These are phyloP conservation scores for Parus major DNA, from an alignment of 2,113 vertebrate genomes.

Conservation along the genomic window DNA sequence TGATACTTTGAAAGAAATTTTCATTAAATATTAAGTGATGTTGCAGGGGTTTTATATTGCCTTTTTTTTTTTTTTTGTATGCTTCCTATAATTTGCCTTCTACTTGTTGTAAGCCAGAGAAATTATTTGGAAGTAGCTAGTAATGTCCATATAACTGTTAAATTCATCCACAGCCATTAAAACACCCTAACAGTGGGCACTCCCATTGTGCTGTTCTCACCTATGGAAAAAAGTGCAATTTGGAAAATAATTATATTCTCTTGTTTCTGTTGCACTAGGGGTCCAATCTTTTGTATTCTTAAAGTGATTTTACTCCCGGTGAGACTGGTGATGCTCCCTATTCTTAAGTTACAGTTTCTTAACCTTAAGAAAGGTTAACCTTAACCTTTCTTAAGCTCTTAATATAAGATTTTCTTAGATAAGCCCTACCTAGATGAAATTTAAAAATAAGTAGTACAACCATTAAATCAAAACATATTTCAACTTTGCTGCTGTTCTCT, in stretches of 20 bases:
- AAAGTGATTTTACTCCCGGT: neutral
- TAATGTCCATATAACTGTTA: neutral
- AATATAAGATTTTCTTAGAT: too few relatives aligned
- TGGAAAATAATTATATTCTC: neutral
- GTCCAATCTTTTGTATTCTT: neutral
- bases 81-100: neutral
- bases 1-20: constrained; percentile 5
- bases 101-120: neutral
- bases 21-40: constrained; percentile 5
- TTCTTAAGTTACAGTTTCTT: neutral
- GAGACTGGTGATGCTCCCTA: neutral
- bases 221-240: neutral
- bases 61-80: neutral
- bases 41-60: neutral
- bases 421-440: neutral
- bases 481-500: neutral
- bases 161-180: neutral
- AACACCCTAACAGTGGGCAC: neutral
- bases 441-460: neutral
- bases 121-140: neutral
- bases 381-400: too few relatives aligned
- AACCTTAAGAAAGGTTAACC: too few relatives aligned
- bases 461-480: neutral
- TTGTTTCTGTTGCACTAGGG: neutral
- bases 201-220: neutral